These are phyloP conservation scores for Agonum fuliginosum DNA, from an alignment of 2,888 invertebrate genomes.

Conservation along the genomic window DNA sequence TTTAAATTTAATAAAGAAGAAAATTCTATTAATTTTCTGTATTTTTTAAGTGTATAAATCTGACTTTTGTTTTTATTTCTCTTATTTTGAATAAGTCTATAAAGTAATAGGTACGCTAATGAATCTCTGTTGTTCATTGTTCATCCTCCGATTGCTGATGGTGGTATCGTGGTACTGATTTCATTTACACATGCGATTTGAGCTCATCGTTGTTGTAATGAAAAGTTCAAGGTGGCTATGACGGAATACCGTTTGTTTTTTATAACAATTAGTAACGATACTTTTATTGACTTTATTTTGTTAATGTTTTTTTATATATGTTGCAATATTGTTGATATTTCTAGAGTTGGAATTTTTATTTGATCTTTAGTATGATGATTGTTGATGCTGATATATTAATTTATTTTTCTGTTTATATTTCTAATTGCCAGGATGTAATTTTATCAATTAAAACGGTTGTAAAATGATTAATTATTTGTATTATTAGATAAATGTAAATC, in stretches of 20 bases:
- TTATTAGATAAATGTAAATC: no score
- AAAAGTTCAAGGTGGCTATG: slow-evolving; percentile 32
- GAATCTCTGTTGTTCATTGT: no score
- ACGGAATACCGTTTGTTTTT: slow-evolving; percentile 13
- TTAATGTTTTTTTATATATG: neutral
- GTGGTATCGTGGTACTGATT: neutral
- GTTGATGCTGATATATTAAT: neutral
- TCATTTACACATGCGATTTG: slow-evolving; percentile 12
- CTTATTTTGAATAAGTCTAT: no score
- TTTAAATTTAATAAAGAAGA: no score
- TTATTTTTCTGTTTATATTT: neutral
- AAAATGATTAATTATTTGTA: neutral
- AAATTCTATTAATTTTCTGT: no score
- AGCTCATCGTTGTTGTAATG: slow-evolving; percentile 11
- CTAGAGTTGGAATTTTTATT: slow-evolving; percentile 6
- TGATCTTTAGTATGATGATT: neutral
- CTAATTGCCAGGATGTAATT: neutral
- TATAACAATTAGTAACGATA: slow-evolving; percentile 26
- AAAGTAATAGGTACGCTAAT: no score
- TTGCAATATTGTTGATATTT: neutral
- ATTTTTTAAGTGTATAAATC: no score
- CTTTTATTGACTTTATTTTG: slow-evolving; percentile 13
- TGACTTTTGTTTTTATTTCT: no score
- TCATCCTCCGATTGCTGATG: neutral
- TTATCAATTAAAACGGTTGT: neutral